phyloP scores from a whole-genome alignment of 2,797 vertebrate genomes.

The Pseudotriccus pelzelni region DNA sequence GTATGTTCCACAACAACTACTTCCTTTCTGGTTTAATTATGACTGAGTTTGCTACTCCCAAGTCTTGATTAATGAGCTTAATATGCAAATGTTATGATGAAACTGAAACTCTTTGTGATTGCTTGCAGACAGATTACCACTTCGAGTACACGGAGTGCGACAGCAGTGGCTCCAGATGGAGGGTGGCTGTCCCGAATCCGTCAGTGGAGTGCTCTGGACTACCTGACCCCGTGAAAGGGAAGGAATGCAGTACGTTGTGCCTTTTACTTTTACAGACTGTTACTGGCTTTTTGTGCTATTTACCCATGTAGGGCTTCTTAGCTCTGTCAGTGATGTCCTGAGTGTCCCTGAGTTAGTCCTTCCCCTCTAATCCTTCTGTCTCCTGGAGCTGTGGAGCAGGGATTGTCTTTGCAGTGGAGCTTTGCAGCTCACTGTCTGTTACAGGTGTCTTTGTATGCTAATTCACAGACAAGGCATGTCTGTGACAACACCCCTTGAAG shows the following conservation, averaged over 20 bases:
- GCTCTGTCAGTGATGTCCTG: not conserved
- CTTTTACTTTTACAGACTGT: not conserved
- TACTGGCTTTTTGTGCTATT: not conserved
- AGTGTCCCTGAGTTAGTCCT: not conserved
- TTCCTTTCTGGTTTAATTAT: slow-evolving; percentile 56
- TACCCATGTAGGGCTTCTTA: not conserved
- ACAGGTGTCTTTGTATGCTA: not conserved
- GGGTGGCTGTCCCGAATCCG: slow-evolving; percentile 91
- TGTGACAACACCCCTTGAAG: not conserved
- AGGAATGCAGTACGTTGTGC: slow-evolving; percentile 92
- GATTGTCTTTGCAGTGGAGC: not conserved
- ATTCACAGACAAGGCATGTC: not conserved
- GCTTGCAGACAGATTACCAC: slow-evolving; percentile 91
- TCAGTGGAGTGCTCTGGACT: slow-evolving; percentile 85
- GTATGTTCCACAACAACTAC: not conserved
- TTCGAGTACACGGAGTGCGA: slow-evolving; percentile 98
- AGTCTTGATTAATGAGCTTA: slow-evolving; percentile 53
- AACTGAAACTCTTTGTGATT: slow-evolving; percentile 73
- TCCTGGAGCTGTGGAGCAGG: not conserved
- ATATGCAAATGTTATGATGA: slow-evolving; percentile 54
- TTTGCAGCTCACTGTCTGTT: not conserved
- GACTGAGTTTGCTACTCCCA: slow-evolving; percentile 29
- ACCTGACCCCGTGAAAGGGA: slow-evolving; percentile 92
- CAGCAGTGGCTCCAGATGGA: slow-evolving; percentile 93
- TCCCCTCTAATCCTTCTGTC: not conserved